phyloP scores from a whole-genome alignment of 2,888 invertebrate species.

The Acleris laterana region DNA sequence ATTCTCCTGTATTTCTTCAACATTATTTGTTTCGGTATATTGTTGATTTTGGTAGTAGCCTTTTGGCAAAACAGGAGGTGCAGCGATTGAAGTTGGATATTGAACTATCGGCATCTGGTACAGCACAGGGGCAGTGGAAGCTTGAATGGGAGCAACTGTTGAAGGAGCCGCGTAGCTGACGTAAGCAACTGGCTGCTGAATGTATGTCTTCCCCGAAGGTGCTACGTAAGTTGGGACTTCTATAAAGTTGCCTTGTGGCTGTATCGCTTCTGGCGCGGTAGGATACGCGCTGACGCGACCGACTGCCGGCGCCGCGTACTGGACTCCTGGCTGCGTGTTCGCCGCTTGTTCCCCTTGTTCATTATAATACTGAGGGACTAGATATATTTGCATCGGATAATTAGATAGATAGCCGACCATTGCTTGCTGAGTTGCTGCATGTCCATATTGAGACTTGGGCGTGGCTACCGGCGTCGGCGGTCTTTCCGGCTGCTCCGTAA shows the following conservation, averaged over 20 bases:
- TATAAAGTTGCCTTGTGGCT: slow-evolving; percentile 63
- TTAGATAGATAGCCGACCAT: slow-evolving; percentile 76
- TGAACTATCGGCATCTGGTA: slow-evolving; percentile 68
- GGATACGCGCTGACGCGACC: slow-evolving; percentile 53
- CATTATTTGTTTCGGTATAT: slow-evolving; percentile 59
- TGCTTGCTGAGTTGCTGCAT: slow-evolving; percentile 59
- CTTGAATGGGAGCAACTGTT: slow-evolving; percentile 58
- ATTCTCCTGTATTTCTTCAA: slow-evolving; percentile 59
- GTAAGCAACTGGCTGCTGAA: slow-evolving; percentile 61
- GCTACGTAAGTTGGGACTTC: slow-evolving; percentile 64
- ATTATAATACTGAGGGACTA: slow-evolving; percentile 75
- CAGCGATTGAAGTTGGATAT: slow-evolving; percentile 57
- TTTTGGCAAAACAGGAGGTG: slow-evolving; percentile 58
- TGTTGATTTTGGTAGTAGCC: slow-evolving; percentile 59
- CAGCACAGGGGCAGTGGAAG: slow-evolving; percentile 38
- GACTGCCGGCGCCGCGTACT: slow-evolving; percentile 51
- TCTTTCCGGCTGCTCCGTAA: slow-evolving; percentile 70
- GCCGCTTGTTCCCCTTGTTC: slow-evolving; percentile 55
- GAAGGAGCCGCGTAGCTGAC: slow-evolving; percentile 64
- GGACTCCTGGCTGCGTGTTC: slow-evolving; percentile 49
- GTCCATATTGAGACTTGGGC: slow-evolving; percentile 53
- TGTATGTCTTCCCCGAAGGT: slow-evolving; percentile 60
- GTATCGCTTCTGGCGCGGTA: slow-evolving; percentile 56
- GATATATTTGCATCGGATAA: slow-evolving; percentile 77
- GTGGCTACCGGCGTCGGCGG: slow-evolving; percentile 40